Percentiles rank a stretch among this genome's conserved stretches.
These are phyloP conservation scores for Leptobrachium leishanense DNA, from an alignment of 2,113 vertebrate genomes.

Conservation along the genomic window DNA sequence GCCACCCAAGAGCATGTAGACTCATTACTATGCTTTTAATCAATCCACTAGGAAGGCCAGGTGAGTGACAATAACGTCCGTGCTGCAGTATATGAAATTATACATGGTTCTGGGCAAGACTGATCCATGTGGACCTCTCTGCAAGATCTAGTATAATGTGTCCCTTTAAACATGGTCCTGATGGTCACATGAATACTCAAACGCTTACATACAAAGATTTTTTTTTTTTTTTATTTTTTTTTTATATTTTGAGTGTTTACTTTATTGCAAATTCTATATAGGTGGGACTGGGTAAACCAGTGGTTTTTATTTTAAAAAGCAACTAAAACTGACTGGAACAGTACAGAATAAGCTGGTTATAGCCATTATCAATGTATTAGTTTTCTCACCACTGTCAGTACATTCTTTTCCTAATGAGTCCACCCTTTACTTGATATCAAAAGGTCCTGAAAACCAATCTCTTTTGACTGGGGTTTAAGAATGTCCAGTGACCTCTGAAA, in stretches of 20 bases:
- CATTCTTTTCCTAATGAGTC: not conserved
- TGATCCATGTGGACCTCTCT: no score
- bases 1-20: no score
- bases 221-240: no score
- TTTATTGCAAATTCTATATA: constrained; percentile 37
- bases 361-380: not conserved
- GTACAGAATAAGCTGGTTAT: constrained; percentile 20
- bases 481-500: not conserved
- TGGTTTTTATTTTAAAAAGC: constrained; percentile 42
- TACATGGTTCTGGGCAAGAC: no score
- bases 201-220: no score
- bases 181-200: no score
- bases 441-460: not conserved
- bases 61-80: no score
- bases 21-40: no score
- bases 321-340: constrained; percentile 34
- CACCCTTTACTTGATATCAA: not conserved
- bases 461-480: not conserved
- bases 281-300: constrained; percentile 21
- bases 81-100: no score
- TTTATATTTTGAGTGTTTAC: constrained; percentile 12
- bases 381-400: constrained; percentile 7
- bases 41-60: no score
- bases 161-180: no score
- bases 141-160: no score